phyloP scores from a whole-genome alignment of 2,888 invertebrate genomes.

The Oasisia sp. region DNA sequence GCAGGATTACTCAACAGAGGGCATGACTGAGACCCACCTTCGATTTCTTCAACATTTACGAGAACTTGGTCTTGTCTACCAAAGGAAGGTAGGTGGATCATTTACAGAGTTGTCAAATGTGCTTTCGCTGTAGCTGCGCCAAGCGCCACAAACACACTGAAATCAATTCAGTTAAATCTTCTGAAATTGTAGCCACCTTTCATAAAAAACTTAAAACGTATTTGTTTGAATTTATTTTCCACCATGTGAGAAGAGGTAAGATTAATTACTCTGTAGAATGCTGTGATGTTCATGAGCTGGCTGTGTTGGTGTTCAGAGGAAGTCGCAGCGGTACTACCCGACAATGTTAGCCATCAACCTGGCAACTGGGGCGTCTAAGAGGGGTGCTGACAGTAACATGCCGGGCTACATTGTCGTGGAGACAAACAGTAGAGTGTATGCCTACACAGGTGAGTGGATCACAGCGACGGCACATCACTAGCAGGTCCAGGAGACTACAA shows the following conservation, averaged over 20 bases:
- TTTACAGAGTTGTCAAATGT: not conserved
- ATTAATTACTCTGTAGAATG: not conserved
- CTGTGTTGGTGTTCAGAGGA: constrained; percentile 72
- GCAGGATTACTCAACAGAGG: constrained; percentile 92
- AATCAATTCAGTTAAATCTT: too few species aligned
- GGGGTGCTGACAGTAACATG: constrained; percentile 48
- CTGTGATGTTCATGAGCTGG: not conserved
- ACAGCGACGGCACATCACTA: not conserved
- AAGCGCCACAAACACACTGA: too few species aligned
- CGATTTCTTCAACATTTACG: constrained; percentile 93
- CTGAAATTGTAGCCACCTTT: too few species aligned
- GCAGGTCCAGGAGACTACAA: not conserved
- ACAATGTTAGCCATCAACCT: constrained; percentile 92
- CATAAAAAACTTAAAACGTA: too few species aligned
- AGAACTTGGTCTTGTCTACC: constrained; percentile 97
- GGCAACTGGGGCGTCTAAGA: constrained; percentile 69
- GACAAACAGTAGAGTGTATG: constrained; percentile 95
- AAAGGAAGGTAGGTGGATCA: constrained; percentile 79
- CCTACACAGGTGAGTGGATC: constrained; percentile 84
- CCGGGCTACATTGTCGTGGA: constrained; percentile 91
- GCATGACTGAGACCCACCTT: constrained; percentile 86
- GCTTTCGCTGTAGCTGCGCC: too few species aligned
- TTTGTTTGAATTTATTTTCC: too few species aligned
- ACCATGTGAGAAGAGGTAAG: too few species aligned
- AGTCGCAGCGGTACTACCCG: constrained; percentile 93